Evolutionary conservation across 2,888 invertebrate genomes (phyloP).

Genomic region (Rhogogaster chlorosoma): DNA sequence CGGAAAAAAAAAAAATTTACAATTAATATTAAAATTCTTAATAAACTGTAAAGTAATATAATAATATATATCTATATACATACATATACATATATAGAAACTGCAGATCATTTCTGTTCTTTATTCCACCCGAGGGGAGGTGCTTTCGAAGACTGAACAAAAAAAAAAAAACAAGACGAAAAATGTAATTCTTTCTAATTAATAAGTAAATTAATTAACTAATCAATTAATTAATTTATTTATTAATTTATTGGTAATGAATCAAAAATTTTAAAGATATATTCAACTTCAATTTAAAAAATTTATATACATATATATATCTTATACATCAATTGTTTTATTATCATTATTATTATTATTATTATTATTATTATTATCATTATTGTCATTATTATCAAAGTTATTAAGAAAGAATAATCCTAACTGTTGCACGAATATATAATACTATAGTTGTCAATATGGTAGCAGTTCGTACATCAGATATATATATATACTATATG

Average conservation of each 20-base stretch:
- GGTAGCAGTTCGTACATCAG: no score
- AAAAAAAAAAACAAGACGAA: conserved; percentile 31
- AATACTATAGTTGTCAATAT: no score
- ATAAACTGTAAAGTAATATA: background rate
- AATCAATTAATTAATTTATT: background rate
- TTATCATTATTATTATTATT: background rate
- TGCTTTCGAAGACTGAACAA: conserved; percentile 65
- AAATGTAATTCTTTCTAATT: conserved; percentile 49
- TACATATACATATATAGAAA: conserved; percentile 10
- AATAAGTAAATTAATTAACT: background rate
- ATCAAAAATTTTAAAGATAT: background rate
- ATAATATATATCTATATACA: background rate
- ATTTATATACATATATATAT: background rate
- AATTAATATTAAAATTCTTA: background rate
- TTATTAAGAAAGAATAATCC: background rate
- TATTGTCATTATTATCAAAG: background rate
- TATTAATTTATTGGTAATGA: background rate
- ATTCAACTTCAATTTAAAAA: background rate
- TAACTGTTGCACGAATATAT: background rate
- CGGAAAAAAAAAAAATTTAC: background rate
- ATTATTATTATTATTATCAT: conserved; percentile 4
- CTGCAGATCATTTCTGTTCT: background rate
- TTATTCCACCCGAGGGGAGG: conserved; percentile 51
- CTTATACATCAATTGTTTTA: background rate
- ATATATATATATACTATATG: background rate